Base-by-base conservation (phyloP, 1,140 invertebrate species). In the Hypsibius dujardini region DNA sequence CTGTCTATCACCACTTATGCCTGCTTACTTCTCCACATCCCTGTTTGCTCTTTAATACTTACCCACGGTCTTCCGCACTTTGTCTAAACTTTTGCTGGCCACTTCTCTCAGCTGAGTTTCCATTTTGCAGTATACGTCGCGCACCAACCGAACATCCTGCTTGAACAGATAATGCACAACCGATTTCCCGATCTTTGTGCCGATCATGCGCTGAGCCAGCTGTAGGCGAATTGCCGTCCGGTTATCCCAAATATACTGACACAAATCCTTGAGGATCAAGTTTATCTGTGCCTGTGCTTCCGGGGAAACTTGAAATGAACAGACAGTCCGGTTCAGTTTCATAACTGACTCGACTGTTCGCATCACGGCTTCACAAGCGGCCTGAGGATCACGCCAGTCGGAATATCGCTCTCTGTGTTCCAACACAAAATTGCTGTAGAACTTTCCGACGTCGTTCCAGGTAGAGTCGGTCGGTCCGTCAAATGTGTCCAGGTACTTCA, bases 161-260 rank as follows among this genome's bases (percentile, higher is more conserved):
- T 67, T 67, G 62, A 67, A 67, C 3, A 67, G 42, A 67, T 67
- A 67, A 42, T 67, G 62, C 7, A 67, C 45, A 42, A 42, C 62
- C 3, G 62, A 67, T 45, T 12, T 45, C 62, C 12, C 62, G 3
- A 67, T 12, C 62, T 3, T 12, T 42, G 12, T 15, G 12, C 62
- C 62, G 12, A 67, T 12, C 62, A 67, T 12, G 42, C 42, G 12
- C 45, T 42, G 12, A 45, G 62, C 62, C 42, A 67, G 12, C 62
- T 67, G 62, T 15, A 7, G 62, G 3, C 62, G 62, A 42, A 67
- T 67, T 7, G 0, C 12, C 42, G 12, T 45, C 45, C 62, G 62
- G 42, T 67, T 0, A 42, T 67, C 45, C 62, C 62, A 67, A 7
- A 67, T 45, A 3, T 45, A 42, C 12, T 67, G 12, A 67, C 62